A percentile compares a stretch with the other conserved stretches of the same genome.
Evolutionary conservation across 1,140 invertebrate species (phyloP).

Genomic region (Saccostrea glomerata): DNA sequence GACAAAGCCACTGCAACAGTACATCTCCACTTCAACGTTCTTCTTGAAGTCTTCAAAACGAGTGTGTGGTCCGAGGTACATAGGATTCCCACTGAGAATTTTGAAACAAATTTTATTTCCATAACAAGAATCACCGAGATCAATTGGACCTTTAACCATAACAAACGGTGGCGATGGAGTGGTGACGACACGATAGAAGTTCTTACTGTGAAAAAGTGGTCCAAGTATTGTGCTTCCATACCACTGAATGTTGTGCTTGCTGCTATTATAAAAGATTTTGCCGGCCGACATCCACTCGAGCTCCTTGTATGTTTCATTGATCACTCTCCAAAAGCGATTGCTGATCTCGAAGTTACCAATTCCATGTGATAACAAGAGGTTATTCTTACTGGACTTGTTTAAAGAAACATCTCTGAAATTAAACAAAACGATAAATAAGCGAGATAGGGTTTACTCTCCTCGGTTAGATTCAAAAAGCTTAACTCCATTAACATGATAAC

Average conservation of each 20-base stretch:
- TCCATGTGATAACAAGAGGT: not conserved
- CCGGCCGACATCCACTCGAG: slow-evolving; percentile 79
- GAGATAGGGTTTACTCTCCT: not conserved
- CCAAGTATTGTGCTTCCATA: slow-evolving; percentile 84
- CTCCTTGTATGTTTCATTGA: slow-evolving; percentile 76
- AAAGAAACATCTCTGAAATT: slow-evolving; percentile 22
- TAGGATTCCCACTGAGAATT: slow-evolving; percentile 81
- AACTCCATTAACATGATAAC: not conserved
- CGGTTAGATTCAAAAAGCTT: not conserved
- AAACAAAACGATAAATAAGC: not conserved
- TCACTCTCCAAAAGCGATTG: slow-evolving; percentile 71
- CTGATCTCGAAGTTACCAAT: not conserved
- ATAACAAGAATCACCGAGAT: slow-evolving; percentile 61
- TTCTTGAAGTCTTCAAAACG: slow-evolving; percentile 59
- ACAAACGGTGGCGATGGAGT: slow-evolving; percentile 80
- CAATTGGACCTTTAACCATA: slow-evolving; percentile 64
- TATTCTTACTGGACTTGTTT: slow-evolving; percentile 6
- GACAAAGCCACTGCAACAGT: slow-evolving; percentile 93
- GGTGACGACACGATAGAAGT: slow-evolving; percentile 90
- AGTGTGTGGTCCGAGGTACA: slow-evolving; percentile 56
- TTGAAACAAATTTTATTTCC: slow-evolving; percentile 87
- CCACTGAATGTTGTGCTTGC: slow-evolving; percentile 91
- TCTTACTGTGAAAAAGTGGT: slow-evolving; percentile 74
- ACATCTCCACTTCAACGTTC: slow-evolving; percentile 79
- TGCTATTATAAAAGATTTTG: slow-evolving; percentile 83